Conservation (phyloP, 2,888 invertebrate genomes). For the Leucophora obtusa region DNA sequence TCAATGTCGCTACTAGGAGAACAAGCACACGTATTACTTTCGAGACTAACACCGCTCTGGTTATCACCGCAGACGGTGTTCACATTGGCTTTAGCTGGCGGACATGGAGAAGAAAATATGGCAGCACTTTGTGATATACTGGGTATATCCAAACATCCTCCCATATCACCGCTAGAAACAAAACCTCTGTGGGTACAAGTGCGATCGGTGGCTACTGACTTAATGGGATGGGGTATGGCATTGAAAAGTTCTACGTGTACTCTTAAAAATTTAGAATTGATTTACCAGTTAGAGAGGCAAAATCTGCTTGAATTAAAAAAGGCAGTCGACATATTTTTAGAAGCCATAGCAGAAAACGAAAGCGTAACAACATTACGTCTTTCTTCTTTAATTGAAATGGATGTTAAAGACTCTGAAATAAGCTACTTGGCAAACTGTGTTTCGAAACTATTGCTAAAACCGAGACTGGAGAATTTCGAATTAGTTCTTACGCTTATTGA, state of each 20-base stretch:
- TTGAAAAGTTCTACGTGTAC: conserved; percentile 79
- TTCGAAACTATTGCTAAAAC: conserved; percentile 79
- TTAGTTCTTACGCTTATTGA: conserved; percentile 80
- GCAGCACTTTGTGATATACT: conserved; percentile 80
- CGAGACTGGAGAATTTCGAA: conserved; percentile 80
- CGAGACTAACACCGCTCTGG: conserved; percentile 80
- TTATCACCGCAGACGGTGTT: conserved; percentile 80
- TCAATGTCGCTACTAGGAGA: conserved; percentile 80
- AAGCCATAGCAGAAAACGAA: conserved; percentile 80
- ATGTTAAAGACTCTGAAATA: conserved; percentile 80
- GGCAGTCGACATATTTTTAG: conserved; percentile 80
- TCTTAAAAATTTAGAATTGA: conserved; percentile 79
- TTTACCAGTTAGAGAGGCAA: conserved; percentile 79
- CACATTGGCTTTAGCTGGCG: conserved; percentile 80
- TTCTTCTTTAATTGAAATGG: conserved; percentile 80
- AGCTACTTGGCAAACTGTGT: conserved; percentile 79
- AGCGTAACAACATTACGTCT: conserved; percentile 80
- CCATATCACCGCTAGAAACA: conserved; percentile 75
- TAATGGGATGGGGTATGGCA: conserved; percentile 80
- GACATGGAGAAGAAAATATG: conserved; percentile 80
- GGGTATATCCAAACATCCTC: conserved; percentile 79
- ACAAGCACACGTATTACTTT: conserved; percentile 79
- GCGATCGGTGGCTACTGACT: conserved; percentile 79
- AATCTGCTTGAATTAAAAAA: conserved; percentile 71
- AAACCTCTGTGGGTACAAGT: conserved; percentile 76